Base-by-base conservation (phyloP, 2,797 vertebrate genomes). In the Centropyge bicolor region DNA sequence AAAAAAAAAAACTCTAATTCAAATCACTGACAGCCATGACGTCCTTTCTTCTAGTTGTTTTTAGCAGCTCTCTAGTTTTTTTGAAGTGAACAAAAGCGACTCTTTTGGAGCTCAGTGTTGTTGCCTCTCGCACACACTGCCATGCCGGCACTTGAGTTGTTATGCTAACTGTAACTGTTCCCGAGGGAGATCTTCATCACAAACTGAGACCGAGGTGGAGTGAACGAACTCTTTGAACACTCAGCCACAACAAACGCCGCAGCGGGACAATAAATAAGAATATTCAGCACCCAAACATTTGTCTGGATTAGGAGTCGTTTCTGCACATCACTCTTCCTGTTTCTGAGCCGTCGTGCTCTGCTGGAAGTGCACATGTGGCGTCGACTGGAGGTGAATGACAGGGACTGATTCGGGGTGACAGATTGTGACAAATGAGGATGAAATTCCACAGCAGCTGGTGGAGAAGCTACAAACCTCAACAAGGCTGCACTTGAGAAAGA, bases 91-190 rank as follows among this genome's bases (percentile, higher is more conserved):
- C 41, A 78, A 83, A 86, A 77, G 57, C 36, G 10, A 68, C 69
- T 74, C 64, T 71, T 65, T 45, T 54, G 36, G 65, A 41, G 27
- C 54, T 71, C 66, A 10, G 45, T 51, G 51, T 36, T 66, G 70
- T 55, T 73, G 27, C 46, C 27, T 36, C 75, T 56, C 70, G 54
- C 54, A 56, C 61, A 88, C 67, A 59, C 83, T 67, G 74, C 89
- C 88, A 81, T 76, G 85, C 80, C 76, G 55, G 71, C 82, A 89
- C 89, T 90, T 82, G 81, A 91, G 88, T 93, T 92, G 91, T 93
- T 92, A 91, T 91, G 86, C 88, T 83, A 91, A 91, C 89, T 62
- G 38, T 41, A 80, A 76, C 56, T 61, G 65, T 73, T 84, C 82
- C 80, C 20, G 35, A 57, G 49, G 59, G 70, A 85, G 82, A 74